phyloP scores from a whole-genome alignment of 2,113 vertebrate genomes.

The Heterocephalus glaber region DNA sequence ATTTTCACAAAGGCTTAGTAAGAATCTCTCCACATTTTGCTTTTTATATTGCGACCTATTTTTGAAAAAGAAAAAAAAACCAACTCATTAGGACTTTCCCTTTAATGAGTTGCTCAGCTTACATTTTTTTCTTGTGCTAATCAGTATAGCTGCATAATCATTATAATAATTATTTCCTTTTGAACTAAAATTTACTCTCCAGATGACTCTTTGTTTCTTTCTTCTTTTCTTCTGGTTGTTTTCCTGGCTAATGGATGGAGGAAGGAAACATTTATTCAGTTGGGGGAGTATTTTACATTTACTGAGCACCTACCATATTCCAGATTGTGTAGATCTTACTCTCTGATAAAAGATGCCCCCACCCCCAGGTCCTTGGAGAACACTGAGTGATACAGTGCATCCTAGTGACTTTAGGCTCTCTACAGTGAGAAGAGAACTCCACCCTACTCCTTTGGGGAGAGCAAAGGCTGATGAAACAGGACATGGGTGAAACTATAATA shows the following conservation, averaged over 20 bases:
- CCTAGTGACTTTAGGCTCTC: background rate
- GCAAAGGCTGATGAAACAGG: background rate
- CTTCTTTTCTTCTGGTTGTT: background rate
- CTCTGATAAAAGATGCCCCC: background rate
- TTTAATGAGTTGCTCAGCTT: background rate
- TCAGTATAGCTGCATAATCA: background rate
- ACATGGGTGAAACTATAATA: background rate
- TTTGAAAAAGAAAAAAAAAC: background rate
- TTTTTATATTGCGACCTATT: background rate
- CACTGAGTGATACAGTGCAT: background rate
- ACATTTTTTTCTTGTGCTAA: background rate
- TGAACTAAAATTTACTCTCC: background rate
- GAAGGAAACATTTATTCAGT: background rate
- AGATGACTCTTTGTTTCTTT: background rate
- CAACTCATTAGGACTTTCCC: background rate
- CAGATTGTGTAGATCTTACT: background rate
- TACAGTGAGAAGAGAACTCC: background rate
- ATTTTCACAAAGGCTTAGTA: background rate
- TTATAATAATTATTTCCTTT: conserved; percentile 28
- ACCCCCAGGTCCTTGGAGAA: background rate
- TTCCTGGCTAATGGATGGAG: background rate
- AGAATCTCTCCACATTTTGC: background rate
- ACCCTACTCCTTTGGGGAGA: background rate
- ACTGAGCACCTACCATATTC: background rate
- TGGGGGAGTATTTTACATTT: background rate